A percentile compares a stretch with the other conserved stretches of the same genome.
Evolutionary conservation across 2,113 vertebrate species (phyloP).

Genomic region (Psophia crepitans): DNA sequence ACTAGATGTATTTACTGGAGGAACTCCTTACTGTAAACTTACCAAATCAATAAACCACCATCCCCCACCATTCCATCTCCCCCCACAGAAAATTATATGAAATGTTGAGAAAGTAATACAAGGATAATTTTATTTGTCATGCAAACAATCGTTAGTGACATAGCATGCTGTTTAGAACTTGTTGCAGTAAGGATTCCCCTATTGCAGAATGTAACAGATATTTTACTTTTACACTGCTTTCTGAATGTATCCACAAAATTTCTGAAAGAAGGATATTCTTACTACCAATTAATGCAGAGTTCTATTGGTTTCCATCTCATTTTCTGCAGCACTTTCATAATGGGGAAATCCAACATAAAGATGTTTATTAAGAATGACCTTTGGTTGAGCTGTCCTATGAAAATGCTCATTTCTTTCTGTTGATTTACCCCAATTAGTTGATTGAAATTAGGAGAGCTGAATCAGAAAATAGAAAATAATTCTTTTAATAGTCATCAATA

Average conservation of each 20-base stretch:
- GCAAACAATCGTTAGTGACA: neutral
- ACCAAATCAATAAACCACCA: neutral
- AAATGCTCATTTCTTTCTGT: neutral
- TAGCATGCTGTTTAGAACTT: neutral
- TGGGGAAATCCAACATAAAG: neutral
- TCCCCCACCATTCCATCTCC: too few species aligned
- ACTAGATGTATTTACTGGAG: neutral
- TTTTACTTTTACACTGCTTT: neutral
- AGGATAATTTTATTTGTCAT: neutral
- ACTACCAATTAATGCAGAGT: neutral
- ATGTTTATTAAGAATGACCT: neutral
- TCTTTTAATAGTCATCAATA: neutral
- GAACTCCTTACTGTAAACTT: neutral
- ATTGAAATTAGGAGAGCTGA: neutral
- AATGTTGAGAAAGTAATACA: neutral
- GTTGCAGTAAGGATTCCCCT: neutral
- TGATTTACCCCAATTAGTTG: neutral
- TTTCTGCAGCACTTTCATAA: neutral
- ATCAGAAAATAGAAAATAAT: neutral
- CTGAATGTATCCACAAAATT: neutral
- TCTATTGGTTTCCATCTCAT: neutral
- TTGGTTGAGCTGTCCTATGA: neutral
- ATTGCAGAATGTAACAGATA: neutral
- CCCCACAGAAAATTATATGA: neutral
- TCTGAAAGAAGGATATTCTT: neutral